These are phyloP conservation scores for Heliconius himera DNA, from an alignment of 1,140 invertebrate genomes.

Conservation along the genomic window DNA sequence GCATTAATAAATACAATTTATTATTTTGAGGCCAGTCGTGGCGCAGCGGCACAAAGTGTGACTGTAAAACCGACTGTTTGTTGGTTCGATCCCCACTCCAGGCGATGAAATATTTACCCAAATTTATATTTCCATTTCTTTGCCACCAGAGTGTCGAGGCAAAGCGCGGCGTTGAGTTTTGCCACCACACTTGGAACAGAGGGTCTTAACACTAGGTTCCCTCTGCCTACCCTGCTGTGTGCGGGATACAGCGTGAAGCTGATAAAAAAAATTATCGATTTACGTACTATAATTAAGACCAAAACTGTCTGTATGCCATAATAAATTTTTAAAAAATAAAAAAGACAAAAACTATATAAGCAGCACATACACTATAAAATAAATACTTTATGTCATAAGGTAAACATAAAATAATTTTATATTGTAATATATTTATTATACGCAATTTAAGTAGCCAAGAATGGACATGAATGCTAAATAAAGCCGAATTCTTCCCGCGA, in stretches of 20 bases:
- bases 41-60: too few relatives aligned
- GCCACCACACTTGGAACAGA: too few relatives aligned
- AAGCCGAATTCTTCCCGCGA: constrained; percentile 32
- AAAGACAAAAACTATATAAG: neutral
- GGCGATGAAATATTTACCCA: too few relatives aligned
- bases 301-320: neutral
- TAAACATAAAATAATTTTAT: constrained; percentile 15
- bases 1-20: neutral
- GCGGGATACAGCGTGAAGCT: too few relatives aligned
- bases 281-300: neutral
- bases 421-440: neutral
- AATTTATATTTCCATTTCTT: too few relatives aligned
- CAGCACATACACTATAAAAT: neutral
- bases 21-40: too few relatives aligned
- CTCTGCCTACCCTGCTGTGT: too few relatives aligned
- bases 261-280: neutral
- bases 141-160: too few relatives aligned
- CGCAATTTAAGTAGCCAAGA: constrained; percentile 30
- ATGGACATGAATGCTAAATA: constrained; percentile 44
- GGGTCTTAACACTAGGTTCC: too few relatives aligned
- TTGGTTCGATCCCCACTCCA: too few relatives aligned
- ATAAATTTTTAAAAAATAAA: neutral
- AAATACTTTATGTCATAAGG: constrained; percentile 8
- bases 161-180: too few relatives aligned
- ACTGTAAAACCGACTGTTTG: too few relatives aligned